These are phyloP conservation scores for Theristicus caerulescens DNA, from an alignment of 2,113 vertebrate species.

Conservation along the genomic window DNA sequence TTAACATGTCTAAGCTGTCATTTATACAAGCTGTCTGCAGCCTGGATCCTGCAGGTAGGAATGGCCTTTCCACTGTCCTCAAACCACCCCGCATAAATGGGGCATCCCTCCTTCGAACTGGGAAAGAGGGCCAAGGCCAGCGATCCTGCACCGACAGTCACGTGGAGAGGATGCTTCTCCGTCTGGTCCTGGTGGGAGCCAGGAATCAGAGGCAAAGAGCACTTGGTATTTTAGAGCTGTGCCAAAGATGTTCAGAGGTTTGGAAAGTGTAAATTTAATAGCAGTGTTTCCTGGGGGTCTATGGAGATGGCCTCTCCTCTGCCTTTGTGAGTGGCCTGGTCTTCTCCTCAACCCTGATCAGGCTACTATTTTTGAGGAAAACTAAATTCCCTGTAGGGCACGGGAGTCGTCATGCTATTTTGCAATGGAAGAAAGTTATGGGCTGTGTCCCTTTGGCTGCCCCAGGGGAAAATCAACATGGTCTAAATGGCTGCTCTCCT, in stretches of 20 bases:
- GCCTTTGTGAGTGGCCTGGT: not conserved
- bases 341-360: not conserved
- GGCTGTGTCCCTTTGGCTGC: not conserved
- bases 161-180: not conserved
- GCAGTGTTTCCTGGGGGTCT: not conserved
- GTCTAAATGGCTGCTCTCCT: not conserved
- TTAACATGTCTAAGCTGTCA: not conserved
- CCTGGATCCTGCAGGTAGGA: not conserved
- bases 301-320: not conserved
- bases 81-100: not conserved
- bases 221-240: not conserved
- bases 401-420: not conserved
- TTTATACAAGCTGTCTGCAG: not conserved
- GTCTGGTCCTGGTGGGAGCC: not conserved
- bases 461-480: not conserved
- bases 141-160: not conserved
- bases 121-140: constrained; percentile 2
- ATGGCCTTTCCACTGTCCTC: constrained; percentile 10
- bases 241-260: not conserved
- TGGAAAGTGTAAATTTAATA: not conserved
- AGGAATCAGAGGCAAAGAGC: not conserved
- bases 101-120: not conserved
- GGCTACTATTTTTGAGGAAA: not conserved
- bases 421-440: not conserved
- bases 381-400: not conserved